These are phyloP conservation scores for Dicyrtomina minuta DNA, from an alignment of 2,888 invertebrate species.

Conservation along the genomic window DNA sequence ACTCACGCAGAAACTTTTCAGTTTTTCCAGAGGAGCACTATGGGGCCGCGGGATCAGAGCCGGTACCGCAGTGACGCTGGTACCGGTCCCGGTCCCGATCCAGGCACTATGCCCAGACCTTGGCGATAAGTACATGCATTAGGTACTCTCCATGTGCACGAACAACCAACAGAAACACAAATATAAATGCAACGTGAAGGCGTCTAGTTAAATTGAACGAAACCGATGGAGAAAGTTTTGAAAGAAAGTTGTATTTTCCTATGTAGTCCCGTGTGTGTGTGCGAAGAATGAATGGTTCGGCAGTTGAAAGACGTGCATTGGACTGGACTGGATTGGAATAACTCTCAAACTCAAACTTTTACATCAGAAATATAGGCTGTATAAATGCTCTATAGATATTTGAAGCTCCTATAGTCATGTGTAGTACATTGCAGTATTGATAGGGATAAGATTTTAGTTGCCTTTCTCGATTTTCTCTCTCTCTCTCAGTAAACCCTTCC, in stretches of 20 bases:
- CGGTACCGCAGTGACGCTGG: too few species aligned
- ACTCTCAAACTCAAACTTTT: slow-evolving; percentile 10
- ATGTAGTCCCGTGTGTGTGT: slow-evolving; percentile 3
- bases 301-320: neutral
- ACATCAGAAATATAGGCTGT: neutral
- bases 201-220: slow-evolving; percentile 28
- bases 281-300: neutral
- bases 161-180: too few species aligned
- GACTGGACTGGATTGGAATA: neutral
- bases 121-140: slow-evolving; percentile 16
- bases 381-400: too few species aligned
- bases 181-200: neutral
- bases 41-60: too few species aligned
- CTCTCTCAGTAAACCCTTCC: neutral
- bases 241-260: slow-evolving; percentile 6
- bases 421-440: too few species aligned
- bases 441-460: slow-evolving; percentile 15
- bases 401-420: too few species aligned
- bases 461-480: slow-evolving; percentile 3
- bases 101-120: slow-evolving; percentile 10
- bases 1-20: slow-evolving; percentile 21
- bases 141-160: too few species aligned
- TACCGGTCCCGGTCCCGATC: too few species aligned
- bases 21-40: neutral
- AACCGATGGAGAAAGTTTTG: slow-evolving; percentile 7